phyloP scores from a whole-genome alignment of 2,797 vertebrate species.

The Gallinago stenura region DNA sequence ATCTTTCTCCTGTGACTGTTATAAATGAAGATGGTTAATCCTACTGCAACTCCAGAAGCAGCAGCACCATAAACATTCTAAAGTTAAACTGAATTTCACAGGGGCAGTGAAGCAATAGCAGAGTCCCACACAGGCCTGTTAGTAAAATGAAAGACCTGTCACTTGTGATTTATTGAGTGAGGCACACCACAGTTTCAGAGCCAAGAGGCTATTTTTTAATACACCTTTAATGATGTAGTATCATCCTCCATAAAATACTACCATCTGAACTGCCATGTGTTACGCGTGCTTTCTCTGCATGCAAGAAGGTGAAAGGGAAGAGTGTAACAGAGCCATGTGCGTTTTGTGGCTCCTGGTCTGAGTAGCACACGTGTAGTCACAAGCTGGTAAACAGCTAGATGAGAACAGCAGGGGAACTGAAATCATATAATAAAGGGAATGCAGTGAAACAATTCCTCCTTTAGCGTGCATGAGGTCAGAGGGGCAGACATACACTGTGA shows the following conservation, averaged over 20 bases:
- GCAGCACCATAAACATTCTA: neutral
- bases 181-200: neutral
- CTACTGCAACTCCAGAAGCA: neutral
- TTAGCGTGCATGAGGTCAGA: neutral
- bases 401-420: neutral
- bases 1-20: neutral
- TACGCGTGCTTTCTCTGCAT: too few relatives aligned
- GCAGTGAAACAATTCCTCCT: neutral
- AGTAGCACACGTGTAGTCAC: neutral
- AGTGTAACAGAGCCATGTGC: fast-evolving
- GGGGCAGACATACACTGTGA: neutral
- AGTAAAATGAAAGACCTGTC: constrained; percentile 7
- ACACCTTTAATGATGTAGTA: neutral
- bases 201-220: neutral
- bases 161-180: constrained; percentile 8
- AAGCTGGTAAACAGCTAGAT: neutral
- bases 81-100: neutral
- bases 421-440: neutral
- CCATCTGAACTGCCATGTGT: neutral
- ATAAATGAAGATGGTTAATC: neutral
- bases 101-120: neutral
- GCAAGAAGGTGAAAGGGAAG: neutral
- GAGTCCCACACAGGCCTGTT: neutral
- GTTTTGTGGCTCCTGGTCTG: neutral
- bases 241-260: neutral